A percentile compares a stretch with the other conserved stretches of the same genome.
Evolutionary conservation across 2,113 vertebrate species (phyloP).

Genomic region (Notechis scutatus): DNA sequence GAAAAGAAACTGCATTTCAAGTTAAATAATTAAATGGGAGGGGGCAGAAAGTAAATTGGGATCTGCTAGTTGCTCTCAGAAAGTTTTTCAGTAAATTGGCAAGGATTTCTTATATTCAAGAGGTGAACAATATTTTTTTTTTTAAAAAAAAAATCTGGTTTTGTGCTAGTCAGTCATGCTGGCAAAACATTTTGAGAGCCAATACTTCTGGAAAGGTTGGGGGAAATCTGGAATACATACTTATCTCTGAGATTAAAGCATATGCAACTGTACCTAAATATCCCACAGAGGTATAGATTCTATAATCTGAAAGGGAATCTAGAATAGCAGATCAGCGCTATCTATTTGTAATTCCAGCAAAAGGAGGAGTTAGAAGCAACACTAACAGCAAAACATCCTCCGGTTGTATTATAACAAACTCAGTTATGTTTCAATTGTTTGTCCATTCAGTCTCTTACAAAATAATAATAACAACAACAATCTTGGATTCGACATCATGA

Average conservation of each 20-base stretch:
- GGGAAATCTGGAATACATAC: background rate
- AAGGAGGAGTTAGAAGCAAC: background rate
- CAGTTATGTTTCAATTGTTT: background rate
- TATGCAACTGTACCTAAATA: too few relatives aligned
- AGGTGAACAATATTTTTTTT: background rate
- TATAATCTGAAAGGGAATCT: background rate
- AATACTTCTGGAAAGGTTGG: background rate
- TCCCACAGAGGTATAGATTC: background rate
- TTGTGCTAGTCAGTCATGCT: background rate
- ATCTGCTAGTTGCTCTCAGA: background rate
- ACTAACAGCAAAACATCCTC: background rate
- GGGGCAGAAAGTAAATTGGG: background rate
- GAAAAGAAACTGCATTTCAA: background rate
- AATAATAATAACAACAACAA: background rate
- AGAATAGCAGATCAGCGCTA: too few relatives aligned
- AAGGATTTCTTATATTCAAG: background rate
- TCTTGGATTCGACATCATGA: background rate
- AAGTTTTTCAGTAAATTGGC: background rate
- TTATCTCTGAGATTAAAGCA: background rate
- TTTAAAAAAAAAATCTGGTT: background rate
- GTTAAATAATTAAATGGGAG: background rate
- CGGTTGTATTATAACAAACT: background rate
- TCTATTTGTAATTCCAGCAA: background rate
- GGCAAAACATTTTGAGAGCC: background rate
- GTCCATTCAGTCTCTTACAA: background rate